phyloP scores from a whole-genome alignment of 2,113 vertebrate species.

The Sceloporus undulatus region DNA sequence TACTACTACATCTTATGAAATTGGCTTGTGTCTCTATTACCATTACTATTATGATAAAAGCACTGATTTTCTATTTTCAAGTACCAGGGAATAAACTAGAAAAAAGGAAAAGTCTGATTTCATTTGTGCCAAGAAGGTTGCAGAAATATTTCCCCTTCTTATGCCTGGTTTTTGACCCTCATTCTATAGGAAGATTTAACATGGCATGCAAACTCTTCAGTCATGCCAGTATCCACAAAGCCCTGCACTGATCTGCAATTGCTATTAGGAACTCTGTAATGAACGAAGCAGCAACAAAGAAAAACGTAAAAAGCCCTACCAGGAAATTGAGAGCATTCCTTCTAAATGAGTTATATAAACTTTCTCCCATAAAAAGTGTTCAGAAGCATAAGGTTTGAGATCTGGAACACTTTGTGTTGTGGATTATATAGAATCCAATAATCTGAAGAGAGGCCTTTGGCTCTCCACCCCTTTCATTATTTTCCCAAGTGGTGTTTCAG shows the following conservation, averaged over 20 bases:
- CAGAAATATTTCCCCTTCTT: slow-evolving; percentile 27
- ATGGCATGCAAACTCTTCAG: slow-evolving; percentile 46
- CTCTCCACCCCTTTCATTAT: background rate
- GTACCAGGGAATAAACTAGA: background rate
- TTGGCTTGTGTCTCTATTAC: background rate
- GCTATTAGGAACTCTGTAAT: slow-evolving; percentile 61
- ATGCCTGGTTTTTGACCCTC: slow-evolving; percentile 11
- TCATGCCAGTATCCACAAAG: slow-evolving; percentile 43
- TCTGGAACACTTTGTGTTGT: slow-evolving; percentile 63
- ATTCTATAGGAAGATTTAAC: background rate
- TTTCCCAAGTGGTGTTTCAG: slow-evolving; percentile 1
- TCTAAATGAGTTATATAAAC: slow-evolving; percentile 66
- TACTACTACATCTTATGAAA: background rate
- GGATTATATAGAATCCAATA: slow-evolving; percentile 38
- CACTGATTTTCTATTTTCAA: slow-evolving; percentile 45
- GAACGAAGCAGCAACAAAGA: slow-evolving; percentile 50
- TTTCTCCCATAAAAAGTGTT: slow-evolving; percentile 60
- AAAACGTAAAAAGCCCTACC: slow-evolving; percentile 52
- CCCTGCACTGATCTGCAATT: slow-evolving; percentile 67
- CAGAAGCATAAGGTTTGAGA: slow-evolving; percentile 73
- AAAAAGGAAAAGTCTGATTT: slow-evolving; percentile 20
- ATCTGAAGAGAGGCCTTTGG: background rate
- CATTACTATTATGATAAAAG: background rate
- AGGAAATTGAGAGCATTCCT: slow-evolving; percentile 79
- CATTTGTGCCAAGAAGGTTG: background rate